Evolutionary conservation across 2,888 invertebrate species (phyloP).

Genomic region (Stenichneumon culpator): DNA sequence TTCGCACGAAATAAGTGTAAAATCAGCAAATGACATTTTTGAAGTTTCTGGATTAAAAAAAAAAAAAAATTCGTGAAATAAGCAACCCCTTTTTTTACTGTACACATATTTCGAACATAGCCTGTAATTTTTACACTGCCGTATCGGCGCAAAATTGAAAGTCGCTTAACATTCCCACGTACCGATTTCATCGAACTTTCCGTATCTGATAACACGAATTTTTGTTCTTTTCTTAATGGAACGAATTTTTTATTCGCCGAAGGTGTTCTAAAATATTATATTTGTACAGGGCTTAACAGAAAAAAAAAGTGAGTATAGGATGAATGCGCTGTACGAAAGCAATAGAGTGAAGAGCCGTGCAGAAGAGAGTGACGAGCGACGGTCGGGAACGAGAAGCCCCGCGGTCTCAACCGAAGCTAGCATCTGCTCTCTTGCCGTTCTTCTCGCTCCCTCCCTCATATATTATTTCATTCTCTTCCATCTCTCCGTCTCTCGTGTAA

Average conservation of each 20-base stretch:
- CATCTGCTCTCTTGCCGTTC: conserved; percentile 64
- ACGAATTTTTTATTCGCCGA: background rate
- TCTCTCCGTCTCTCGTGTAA: conserved; percentile 73
- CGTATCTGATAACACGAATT: background rate
- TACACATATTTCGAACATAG: background rate
- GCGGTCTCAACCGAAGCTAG: conserved; percentile 62
- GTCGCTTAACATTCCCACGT: background rate
- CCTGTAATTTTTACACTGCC: background rate
- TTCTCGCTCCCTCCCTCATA: conserved; percentile 56
- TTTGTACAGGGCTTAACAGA: conserved; percentile 14
- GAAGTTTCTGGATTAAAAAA: too few species aligned
- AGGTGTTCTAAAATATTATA: conserved; percentile 15
- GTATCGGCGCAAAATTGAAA: background rate
- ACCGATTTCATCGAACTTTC: background rate
- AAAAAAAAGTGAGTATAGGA: conserved; percentile 36
- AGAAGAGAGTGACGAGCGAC: conserved; percentile 70
- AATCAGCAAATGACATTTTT: background rate
- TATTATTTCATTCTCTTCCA: conserved; percentile 31
- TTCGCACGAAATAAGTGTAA: background rate
- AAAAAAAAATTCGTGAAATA: too few species aligned
- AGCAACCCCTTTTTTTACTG: background rate
- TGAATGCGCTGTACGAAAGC: conserved; percentile 33
- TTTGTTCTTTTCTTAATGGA: background rate
- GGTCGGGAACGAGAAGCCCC: conserved; percentile 60
- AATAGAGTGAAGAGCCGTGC: conserved; percentile 44